Conservation (phyloP, 1,140 invertebrate genomes). For the Drosophila biarmipes region DNA sequence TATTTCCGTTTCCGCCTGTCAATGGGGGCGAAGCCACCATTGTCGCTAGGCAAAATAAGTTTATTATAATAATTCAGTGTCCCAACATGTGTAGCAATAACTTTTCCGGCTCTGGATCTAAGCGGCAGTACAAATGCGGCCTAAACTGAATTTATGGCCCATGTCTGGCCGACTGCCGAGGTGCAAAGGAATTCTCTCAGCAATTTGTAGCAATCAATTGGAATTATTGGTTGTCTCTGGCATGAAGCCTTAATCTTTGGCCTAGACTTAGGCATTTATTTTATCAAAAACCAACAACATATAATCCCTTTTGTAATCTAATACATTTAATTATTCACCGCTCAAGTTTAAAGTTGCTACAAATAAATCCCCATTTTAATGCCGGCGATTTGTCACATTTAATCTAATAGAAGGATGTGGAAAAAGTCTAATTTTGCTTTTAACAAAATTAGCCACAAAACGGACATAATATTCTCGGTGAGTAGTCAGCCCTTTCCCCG, state of each 20-base stretch:
- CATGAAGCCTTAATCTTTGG: too few species aligned
- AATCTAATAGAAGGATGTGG: neutral
- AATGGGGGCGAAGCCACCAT: slow-evolving; percentile 23
- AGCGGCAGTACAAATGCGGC: slow-evolving; percentile 5
- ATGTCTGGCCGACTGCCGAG: neutral
- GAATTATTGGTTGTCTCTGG: neutral
- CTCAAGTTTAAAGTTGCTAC: neutral
- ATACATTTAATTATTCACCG: neutral
- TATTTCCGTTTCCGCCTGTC: slow-evolving; percentile 54
- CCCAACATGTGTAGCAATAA: slow-evolving; percentile 72
- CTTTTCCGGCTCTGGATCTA: slow-evolving; percentile 25
- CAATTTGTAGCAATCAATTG: neutral
- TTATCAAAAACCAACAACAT: neutral
- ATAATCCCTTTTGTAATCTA: neutral
- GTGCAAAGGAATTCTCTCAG: neutral
- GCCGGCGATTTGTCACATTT: neutral
- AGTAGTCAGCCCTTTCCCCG: slow-evolving; percentile 4
- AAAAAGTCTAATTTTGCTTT: slow-evolving; percentile 1
- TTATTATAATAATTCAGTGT: slow-evolving; percentile 81
- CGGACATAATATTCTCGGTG: slow-evolving; percentile 5
- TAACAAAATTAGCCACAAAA: slow-evolving; percentile 16
- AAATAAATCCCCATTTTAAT: neutral
- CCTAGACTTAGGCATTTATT: too few species aligned
- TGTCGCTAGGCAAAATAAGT: slow-evolving; percentile 60
- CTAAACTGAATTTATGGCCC: slow-evolving; percentile 26